Evolutionary conservation across 2,888 invertebrate genomes (phyloP).

Genomic region (Tenthredo livida): DNA sequence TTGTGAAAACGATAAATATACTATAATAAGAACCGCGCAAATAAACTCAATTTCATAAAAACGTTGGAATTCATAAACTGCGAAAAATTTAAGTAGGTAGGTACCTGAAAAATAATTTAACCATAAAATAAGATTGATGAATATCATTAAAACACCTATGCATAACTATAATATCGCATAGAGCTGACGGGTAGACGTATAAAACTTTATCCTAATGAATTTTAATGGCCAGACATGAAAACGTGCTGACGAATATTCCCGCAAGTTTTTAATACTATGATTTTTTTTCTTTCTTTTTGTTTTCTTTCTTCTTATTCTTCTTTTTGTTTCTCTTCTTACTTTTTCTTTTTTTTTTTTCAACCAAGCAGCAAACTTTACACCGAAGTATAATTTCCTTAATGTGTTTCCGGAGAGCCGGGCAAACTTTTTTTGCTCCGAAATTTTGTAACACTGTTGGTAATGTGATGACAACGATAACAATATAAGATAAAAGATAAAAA

Average conservation of each 20-base stretch:
- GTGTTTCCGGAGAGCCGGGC: background rate
- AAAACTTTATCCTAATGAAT: constrained; percentile 12
- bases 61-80: background rate
- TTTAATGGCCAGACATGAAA: constrained; percentile 20
- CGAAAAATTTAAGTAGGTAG: background rate
- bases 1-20: too few relatives aligned
- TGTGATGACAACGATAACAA: constrained; percentile 43
- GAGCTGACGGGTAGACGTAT: background rate
- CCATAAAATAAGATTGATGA: background rate
- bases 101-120: background rate
- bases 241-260: constrained; percentile 25
- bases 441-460: background rate
- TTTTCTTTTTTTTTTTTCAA: background rate
- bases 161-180: background rate
- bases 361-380: background rate
- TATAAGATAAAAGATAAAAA: constrained; percentile 39
- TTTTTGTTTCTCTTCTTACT: background rate
- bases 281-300: background rate
- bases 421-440: constrained; percentile 19
- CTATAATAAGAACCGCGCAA: too few relatives aligned
- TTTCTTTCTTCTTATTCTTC: too few relatives aligned
- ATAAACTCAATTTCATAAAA: background rate
- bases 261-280: background rate
- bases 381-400: constrained; percentile 32
- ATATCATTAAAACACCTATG: constrained; percentile 7